Evolutionary conservation across 1,140 invertebrate genomes (phyloP).

Genomic region (Microvelia longipes): DNA sequence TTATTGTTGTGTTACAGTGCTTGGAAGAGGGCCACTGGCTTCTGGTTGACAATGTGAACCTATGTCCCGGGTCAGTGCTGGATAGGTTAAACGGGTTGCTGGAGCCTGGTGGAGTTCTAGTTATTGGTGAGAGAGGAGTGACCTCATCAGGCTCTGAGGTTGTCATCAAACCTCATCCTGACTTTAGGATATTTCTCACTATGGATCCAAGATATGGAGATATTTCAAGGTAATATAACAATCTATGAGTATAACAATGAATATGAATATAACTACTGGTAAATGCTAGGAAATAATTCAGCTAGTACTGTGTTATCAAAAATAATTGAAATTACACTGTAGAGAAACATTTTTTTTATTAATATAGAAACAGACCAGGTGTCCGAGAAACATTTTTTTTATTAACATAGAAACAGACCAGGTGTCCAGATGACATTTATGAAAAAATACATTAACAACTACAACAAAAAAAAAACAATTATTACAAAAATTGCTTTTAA

Average conservation of each 20-base stretch:
- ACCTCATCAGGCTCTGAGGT: constrained; percentile 49
- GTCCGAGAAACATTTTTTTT: too few relatives aligned
- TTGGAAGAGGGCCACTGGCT: constrained; percentile 76
- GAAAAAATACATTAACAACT: too few relatives aligned
- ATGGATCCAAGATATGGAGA: constrained; percentile 90
- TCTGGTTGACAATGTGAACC: constrained; percentile 90
- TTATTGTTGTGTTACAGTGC: constrained; percentile 41
- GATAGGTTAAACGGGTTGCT: constrained; percentile 90
- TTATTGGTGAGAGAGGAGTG: constrained; percentile 81
- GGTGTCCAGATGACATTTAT: too few relatives aligned
- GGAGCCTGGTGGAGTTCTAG: constrained; percentile 79
- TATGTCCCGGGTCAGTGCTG: constrained; percentile 89
- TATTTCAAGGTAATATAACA: constrained; percentile 71
- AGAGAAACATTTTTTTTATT: too few relatives aligned
- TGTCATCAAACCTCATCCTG: constrained; percentile 64
- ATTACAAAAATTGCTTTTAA: too few relatives aligned
- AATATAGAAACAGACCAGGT: too few relatives aligned
- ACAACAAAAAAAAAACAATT: too few relatives aligned
- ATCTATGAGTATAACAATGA: constrained; percentile 7
- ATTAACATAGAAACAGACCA: too few relatives aligned
- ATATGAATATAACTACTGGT: not conserved
- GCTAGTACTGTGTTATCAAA: too few relatives aligned
- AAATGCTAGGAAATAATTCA: too few relatives aligned
- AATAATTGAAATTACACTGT: too few relatives aligned
- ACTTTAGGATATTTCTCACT: constrained; percentile 88